These are phyloP conservation scores for Scolopax rusticola DNA, from an alignment of 2,797 vertebrate genomes.

Conservation along the genomic window DNA sequence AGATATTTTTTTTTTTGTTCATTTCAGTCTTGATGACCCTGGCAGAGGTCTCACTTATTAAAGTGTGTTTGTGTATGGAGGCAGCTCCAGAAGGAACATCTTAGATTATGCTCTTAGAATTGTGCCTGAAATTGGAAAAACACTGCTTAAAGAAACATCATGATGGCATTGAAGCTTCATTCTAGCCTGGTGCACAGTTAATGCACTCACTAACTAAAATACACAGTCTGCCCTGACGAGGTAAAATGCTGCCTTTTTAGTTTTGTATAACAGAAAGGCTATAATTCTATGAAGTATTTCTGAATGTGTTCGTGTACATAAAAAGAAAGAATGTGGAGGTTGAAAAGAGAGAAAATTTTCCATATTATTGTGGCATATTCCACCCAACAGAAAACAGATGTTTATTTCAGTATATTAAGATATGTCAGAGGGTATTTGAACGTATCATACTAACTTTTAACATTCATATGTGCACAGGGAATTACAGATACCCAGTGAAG, in stretches of 20 bases:
- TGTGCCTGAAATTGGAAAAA: slow-evolving; percentile 60
- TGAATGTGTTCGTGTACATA: background rate
- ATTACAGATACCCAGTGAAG: slow-evolving; percentile 1
- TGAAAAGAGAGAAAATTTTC: background rate
- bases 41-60: slow-evolving; percentile 76
- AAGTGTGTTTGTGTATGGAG: slow-evolving; percentile 74
- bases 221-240: background rate
- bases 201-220: slow-evolving; percentile 5
- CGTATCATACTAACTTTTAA: slow-evolving; percentile 10
- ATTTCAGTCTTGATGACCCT: slow-evolving; percentile 75
- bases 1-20: slow-evolving; percentile 50
- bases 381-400: slow-evolving; percentile 1
- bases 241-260: background rate
- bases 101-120: slow-evolving; percentile 68
- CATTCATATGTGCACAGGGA: background rate
- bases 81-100: slow-evolving; percentile 72
- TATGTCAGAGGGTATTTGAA: background rate
- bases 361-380: background rate
- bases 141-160: slow-evolving; percentile 64
- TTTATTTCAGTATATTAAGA: background rate
- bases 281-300: background rate
- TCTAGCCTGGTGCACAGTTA: background rate
- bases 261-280: background rate
- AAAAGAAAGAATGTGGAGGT: background rate
- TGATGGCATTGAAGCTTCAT: slow-evolving; percentile 1